These are phyloP conservation scores for Molanna angustata DNA, from an alignment of 2,888 invertebrate species.

Conservation along the genomic window DNA sequence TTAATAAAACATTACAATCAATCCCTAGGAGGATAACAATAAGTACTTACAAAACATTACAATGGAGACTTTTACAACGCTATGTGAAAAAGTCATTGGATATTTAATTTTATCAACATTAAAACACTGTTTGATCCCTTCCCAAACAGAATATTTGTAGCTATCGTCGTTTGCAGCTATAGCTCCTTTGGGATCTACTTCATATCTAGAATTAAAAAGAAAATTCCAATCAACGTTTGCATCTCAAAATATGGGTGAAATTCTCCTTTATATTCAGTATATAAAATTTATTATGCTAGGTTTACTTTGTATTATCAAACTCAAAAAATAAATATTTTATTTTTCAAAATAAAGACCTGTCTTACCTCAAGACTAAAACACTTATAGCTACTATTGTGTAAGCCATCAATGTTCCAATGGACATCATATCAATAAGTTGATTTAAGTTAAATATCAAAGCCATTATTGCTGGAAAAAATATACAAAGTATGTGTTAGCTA, in stretches of 20 bases:
- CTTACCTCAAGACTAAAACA: constrained; percentile 80
- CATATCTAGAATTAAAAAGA: constrained; percentile 40
- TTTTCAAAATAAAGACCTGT: neutral
- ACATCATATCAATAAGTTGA: constrained; percentile 95
- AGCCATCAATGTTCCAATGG: constrained; percentile 85
- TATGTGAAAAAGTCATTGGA: constrained; percentile 62
- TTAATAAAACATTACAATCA: too few species aligned
- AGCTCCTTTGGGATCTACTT: constrained; percentile 39
- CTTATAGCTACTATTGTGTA: constrained; percentile 91
- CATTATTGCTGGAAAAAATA: constrained; percentile 63
- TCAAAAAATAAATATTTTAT: neutral
- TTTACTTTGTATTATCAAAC: neutral
- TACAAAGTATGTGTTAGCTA: too few species aligned
- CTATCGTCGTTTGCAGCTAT: constrained; percentile 11
- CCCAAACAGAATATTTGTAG: constrained; percentile 38
- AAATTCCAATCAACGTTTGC: neutral
- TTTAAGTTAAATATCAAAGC: constrained; percentile 85
- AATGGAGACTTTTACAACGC: constrained; percentile 39
- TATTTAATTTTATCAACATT: constrained; percentile 70
- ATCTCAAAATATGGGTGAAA: too few species aligned
- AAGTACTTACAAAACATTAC: constrained; percentile 51
- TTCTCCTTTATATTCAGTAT: neutral
- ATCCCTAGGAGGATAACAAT: constrained; percentile 10
- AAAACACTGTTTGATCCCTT: constrained; percentile 58
- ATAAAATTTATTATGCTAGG: neutral